Evolutionary conservation across 2,797 vertebrate species (phyloP).

Genomic region (Gallinago solitaria): DNA sequence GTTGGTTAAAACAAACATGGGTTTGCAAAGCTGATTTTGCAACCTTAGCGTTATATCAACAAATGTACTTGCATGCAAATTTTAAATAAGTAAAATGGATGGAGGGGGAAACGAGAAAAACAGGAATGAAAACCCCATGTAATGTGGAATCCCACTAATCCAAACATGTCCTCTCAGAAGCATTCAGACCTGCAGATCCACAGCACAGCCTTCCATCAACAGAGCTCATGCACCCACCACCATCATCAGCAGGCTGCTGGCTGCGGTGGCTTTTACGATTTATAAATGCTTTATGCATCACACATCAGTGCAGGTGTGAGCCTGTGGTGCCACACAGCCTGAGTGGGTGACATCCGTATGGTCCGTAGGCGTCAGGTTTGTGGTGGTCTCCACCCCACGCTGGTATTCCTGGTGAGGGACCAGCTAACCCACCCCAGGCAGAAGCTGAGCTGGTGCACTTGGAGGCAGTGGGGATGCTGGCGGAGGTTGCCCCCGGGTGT

Average conservation of each 20-base stretch:
- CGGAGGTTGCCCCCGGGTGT: neutral
- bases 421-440: neutral
- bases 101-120: neutral
- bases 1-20: constrained; percentile 3
- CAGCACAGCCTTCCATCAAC: neutral
- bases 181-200: neutral
- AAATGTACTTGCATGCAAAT: neutral
- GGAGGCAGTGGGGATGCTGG: neutral
- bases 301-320: neutral
- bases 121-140: neutral
- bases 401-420: fast-evolving
- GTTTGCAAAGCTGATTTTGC: neutral
- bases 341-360: neutral
- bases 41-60: neutral
- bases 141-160: neutral
- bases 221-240: neutral
- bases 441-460: neutral
- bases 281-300: neutral
- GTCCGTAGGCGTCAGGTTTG: fast-evolving
- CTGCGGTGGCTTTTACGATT: neutral
- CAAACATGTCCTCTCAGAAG: neutral
- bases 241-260: neutral
- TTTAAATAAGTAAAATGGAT: constrained; percentile 32
- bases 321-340: neutral
- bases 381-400: fast-evolving